Percentiles rank a stretch among this genome's conserved stretches.
Conservation (phyloP, 2,113 vertebrate species). For the Chloropsis cyanopogon region DNA sequence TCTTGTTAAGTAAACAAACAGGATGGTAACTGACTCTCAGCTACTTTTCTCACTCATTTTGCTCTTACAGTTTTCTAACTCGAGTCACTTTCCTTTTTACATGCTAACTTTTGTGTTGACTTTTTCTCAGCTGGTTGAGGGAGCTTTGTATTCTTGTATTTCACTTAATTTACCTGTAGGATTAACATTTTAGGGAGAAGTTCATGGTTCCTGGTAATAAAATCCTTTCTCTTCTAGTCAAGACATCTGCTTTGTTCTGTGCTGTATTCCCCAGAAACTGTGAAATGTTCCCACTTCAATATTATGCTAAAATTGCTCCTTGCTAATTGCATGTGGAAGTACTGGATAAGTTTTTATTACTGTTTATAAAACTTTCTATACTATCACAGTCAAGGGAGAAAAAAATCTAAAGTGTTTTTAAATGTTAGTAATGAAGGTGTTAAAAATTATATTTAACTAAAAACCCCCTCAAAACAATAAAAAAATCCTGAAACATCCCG, state of each 20-base stretch:
- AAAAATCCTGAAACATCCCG: background rate
- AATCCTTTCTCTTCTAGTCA: background rate
- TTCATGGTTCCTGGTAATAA: background rate
- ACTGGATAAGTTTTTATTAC: background rate
- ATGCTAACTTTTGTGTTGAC: background rate
- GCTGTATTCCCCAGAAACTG: background rate
- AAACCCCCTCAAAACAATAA: background rate
- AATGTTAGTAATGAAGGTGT: background rate
- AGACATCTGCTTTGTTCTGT: background rate
- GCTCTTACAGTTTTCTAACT: background rate
- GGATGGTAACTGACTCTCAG: background rate
- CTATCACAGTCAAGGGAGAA: background rate
- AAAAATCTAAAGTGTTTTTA: background rate
- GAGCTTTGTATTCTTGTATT: background rate
- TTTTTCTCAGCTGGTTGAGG: background rate
- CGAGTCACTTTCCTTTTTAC: background rate
- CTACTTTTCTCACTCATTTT: background rate
- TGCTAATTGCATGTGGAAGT: background rate
- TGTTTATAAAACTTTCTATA: background rate
- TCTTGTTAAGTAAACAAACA: background rate
- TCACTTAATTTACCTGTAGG: background rate
- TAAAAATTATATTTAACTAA: background rate
- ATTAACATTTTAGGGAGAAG: background rate
- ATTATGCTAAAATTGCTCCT: background rate
- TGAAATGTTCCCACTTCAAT: background rate